phyloP scores from a whole-genome alignment of 2,797 vertebrate species.

The Acipenser ruthenus region DNA sequence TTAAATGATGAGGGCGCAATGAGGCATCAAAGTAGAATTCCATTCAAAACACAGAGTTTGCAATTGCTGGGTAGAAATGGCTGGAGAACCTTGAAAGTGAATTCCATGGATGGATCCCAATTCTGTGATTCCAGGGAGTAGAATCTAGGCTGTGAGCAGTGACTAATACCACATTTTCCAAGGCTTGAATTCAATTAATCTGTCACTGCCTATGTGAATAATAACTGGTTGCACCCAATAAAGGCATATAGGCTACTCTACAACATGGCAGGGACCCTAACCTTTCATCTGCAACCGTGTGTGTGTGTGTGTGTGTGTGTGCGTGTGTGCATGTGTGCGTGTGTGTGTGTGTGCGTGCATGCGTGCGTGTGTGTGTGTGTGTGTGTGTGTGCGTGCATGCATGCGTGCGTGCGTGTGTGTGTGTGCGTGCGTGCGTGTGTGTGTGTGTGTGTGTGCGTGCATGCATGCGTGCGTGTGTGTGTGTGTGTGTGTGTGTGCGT shows the following conservation, averaged over 20 bases:
- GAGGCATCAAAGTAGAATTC: constrained; percentile 20
- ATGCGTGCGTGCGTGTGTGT: too few species aligned
- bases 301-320: constrained; percentile 62
- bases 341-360: too few species aligned
- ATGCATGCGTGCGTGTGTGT: too few species aligned
- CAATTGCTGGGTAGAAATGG: constrained; percentile 18
- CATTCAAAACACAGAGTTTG: constrained; percentile 16
- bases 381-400: too few species aligned
- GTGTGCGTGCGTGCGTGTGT: too few species aligned
- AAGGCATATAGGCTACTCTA: background rate
- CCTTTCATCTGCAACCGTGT: background rate
- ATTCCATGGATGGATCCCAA: constrained; percentile 16
- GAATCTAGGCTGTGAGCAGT: constrained; percentile 29
- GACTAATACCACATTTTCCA: constrained; percentile 45
- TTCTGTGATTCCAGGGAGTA: constrained; percentile 3
- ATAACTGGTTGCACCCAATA: constrained; percentile 31
- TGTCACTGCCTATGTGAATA: constrained; percentile 54
- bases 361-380: too few species aligned
- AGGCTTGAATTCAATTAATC: constrained; percentile 36
- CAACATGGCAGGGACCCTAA: background rate
- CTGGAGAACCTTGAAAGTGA: constrained; percentile 12
- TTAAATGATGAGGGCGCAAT: background rate
- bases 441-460: too few species aligned
- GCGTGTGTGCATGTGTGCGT: too few species aligned
- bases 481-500: too few species aligned